phyloP scores from a whole-genome alignment of 2,113 vertebrate species.

The Rhynchomys soricoides region DNA sequence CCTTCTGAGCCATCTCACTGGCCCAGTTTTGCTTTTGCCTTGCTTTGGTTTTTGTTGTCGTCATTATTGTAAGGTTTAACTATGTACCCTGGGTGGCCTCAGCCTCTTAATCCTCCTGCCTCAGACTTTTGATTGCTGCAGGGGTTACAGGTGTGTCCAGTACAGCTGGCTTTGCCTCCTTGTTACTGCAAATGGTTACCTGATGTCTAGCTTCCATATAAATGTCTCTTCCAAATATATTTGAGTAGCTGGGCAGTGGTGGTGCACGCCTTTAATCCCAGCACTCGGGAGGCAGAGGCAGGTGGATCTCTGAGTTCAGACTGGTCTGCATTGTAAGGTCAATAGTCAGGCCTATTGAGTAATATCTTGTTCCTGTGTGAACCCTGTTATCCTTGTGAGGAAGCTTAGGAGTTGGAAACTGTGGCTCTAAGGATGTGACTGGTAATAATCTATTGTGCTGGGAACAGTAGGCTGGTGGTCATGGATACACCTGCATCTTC shows the following conservation, averaged over 20 bases:
- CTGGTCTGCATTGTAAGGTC: neutral
- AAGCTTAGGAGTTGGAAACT: neutral
- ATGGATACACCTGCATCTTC: neutral
- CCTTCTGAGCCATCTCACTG: neutral
- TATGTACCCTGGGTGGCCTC: neutral
- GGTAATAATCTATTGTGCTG: too few species aligned
- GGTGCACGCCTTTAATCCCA: neutral
- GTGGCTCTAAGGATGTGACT: neutral
- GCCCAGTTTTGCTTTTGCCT: neutral
- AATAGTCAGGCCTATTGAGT: neutral
- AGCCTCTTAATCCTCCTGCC: neutral
- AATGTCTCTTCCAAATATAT: neutral
- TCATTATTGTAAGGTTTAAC: neutral
- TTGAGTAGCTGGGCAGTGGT: too few species aligned
- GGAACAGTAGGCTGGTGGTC: neutral
- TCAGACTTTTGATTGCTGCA: neutral
- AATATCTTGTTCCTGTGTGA: neutral
- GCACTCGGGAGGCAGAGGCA: neutral
- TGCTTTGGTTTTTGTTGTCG: neutral
- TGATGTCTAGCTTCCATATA: neutral
- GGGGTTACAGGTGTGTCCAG: neutral
- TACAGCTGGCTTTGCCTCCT: neutral
- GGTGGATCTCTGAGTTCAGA: neutral
- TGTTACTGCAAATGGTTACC: neutral
- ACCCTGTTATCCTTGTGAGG: neutral